Evolutionary conservation across 1,140 invertebrate genomes (phyloP).

Genomic region (Aphidius ervi): DNA sequence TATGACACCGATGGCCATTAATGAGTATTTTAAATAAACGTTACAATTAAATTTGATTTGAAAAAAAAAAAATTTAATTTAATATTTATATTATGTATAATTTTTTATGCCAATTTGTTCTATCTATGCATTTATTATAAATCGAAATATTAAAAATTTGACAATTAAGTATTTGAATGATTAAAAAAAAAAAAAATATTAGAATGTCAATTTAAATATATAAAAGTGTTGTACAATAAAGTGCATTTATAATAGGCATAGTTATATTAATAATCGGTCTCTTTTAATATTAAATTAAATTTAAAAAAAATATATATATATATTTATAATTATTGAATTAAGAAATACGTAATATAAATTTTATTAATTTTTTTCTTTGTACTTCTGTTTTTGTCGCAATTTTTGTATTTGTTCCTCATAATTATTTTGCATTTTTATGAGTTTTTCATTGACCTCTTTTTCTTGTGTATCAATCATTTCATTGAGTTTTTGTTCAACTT

Average conservation of each 20-base stretch:
- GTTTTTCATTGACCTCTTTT: slow-evolving; percentile 34
- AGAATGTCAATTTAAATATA: slow-evolving; percentile 20
- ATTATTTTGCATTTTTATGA: slow-evolving; percentile 36
- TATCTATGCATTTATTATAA: background rate
- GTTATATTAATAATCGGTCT: slow-evolving; percentile 46
- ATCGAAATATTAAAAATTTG: slow-evolving; percentile 8
- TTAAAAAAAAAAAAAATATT: background rate
- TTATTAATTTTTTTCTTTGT: slow-evolving; percentile 49
- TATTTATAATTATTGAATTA: slow-evolving; percentile 11
- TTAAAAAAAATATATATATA: slow-evolving; percentile 41
- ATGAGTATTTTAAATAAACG: no score
- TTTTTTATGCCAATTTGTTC: no score
- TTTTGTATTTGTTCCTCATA: slow-evolving; percentile 37
- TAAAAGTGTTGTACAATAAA: slow-evolving; percentile 45
- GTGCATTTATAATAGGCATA: slow-evolving; percentile 36
- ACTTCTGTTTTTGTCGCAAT: slow-evolving; percentile 44
- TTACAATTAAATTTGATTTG: background rate
- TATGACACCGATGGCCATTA: no score
- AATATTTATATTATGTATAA: background rate
- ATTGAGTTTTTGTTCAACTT: slow-evolving; percentile 40
- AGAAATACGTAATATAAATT: slow-evolving; percentile 37
- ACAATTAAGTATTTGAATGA: slow-evolving; percentile 3
- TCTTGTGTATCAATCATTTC: slow-evolving; percentile 34
- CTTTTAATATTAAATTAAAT: slow-evolving; percentile 42
- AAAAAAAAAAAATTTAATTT: slow-evolving; percentile 6